Evolutionary conservation across 2,797 vertebrate genomes (phyloP).

Genomic region (Apogon talboti): DNA sequence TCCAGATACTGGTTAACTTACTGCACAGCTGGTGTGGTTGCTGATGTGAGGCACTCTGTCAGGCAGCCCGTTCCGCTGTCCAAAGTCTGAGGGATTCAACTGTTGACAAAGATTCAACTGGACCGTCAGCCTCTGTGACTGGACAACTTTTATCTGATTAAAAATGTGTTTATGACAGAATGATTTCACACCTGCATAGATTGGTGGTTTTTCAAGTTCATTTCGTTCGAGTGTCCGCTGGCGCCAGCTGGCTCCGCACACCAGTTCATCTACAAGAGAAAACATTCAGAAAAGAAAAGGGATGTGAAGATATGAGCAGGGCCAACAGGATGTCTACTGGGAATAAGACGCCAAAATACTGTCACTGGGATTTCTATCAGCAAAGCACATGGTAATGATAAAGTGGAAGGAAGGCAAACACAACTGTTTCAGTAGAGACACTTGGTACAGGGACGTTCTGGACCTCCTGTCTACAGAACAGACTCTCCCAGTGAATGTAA

Average conservation of each 20-base stretch:
- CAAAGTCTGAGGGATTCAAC: conserved; percentile 48
- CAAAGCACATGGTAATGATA: no score
- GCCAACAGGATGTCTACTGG: no score
- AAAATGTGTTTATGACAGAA: not conserved
- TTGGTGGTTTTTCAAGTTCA: conserved; percentile 46
- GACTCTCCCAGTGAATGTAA: no score
- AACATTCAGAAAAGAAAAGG: no score
- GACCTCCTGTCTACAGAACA: no score
- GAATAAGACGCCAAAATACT: no score
- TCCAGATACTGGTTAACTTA: conserved; percentile 61
- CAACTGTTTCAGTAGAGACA: no score
- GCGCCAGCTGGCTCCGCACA: conserved; percentile 28
- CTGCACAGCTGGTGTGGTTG: conserved; percentile 50
- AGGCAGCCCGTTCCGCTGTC: conserved; percentile 51
- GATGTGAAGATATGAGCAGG: not conserved
- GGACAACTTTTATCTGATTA: not conserved
- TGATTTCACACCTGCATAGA: conserved; percentile 65
- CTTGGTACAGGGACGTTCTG: no score
- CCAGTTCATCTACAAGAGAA: conserved; percentile 55
- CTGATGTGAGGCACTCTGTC: conserved; percentile 39
- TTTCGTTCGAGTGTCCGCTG: conserved; percentile 45
- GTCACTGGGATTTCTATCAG: no score
- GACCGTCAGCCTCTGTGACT: not conserved
- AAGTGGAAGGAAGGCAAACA: not conserved
- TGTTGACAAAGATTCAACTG: conserved; percentile 42